phyloP scores from a whole-genome alignment of 2,113 vertebrate species.

The Bubo scandiacus region DNA sequence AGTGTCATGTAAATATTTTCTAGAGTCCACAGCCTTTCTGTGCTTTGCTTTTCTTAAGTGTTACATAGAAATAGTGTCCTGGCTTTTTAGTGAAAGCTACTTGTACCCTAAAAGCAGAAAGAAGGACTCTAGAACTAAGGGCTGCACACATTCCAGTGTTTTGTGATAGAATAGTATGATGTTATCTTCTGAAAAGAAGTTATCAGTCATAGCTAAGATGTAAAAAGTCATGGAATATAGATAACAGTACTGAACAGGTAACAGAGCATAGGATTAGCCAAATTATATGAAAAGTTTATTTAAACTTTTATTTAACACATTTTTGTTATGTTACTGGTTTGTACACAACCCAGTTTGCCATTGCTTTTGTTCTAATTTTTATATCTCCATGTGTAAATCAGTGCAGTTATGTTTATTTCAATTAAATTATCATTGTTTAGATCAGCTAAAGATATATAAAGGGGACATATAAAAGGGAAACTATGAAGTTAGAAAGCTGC shows the following conservation, averaged over 20 bases:
- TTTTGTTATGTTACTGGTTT: not conserved
- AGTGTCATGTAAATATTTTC: not conserved
- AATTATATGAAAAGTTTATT: not conserved
- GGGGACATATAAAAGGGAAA: not conserved
- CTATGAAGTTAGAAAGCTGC: not conserved
- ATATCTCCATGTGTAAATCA: not conserved
- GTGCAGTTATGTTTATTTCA: not conserved
- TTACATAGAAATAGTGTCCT: not conserved
- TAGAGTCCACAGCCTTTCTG: not conserved
- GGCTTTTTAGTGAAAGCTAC: not conserved
- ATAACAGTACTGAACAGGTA: not conserved
- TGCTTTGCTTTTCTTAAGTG: not conserved
- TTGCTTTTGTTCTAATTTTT: not conserved
- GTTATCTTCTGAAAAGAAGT: not conserved
- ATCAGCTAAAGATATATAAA: not conserved
- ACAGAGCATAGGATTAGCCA: not conserved
- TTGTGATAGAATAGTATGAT: not conserved
- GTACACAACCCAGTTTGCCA: not conserved
- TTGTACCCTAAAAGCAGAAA: not conserved
- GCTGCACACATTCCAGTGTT: not conserved
- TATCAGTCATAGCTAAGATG: not conserved
- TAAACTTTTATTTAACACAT: not conserved
- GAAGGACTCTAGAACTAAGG: not conserved
- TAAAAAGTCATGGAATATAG: not conserved
- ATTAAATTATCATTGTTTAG: not conserved